Evolutionary conservation across 2,888 invertebrate species (phyloP), one percentile per base, ranked within the genome.

Genomic region (Nymphalis urticae): DNA sequence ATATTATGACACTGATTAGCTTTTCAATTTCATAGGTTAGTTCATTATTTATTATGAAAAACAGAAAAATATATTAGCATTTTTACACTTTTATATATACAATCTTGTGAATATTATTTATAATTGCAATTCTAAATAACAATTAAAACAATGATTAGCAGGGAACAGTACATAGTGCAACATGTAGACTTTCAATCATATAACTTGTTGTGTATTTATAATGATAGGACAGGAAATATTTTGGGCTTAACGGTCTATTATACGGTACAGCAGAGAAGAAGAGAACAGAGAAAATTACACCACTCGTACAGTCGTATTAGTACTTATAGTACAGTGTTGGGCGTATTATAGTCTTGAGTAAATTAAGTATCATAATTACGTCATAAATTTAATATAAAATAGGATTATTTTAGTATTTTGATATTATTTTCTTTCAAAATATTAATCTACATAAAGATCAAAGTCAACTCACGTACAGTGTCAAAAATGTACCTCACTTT

Each of bases 141-240:
- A 92, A 91, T 92, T 92, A 92, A 91, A 89, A 86, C 86, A 84
- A 80, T 84, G 82, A 88, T 87, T 83, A 84, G 78, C 75, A 80
- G 83, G 83, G 83, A 78, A 79, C 74, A 81, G 36, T 70, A 83
- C 82, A 83, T 85, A 82, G 64, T 10, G 54, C 67, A 65, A 59
- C 47, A 50, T 54, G 53, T 36, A 51, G 24, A 61, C 32, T 24
- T 51, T 24, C 42, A 36, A 24, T n/a, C 19, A 10, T 36, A 53
- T n/a, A 48, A 24, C 19, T 47, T 60, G 62, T 69, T 59, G 21
- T 16, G 17, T 56, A 21, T 48, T 24, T 32, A 9, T 9, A 32
- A 62, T 70, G 70, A n/a, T n/a, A 66, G 47, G 70, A 66, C 56
- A n/a, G 48, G 68, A 54, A 68, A 63, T 62, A 48, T 50, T 19